Evolutionary conservation across 2,888 invertebrate genomes (phyloP).

Genomic region (Lepetodrilus schrolli): DNA sequence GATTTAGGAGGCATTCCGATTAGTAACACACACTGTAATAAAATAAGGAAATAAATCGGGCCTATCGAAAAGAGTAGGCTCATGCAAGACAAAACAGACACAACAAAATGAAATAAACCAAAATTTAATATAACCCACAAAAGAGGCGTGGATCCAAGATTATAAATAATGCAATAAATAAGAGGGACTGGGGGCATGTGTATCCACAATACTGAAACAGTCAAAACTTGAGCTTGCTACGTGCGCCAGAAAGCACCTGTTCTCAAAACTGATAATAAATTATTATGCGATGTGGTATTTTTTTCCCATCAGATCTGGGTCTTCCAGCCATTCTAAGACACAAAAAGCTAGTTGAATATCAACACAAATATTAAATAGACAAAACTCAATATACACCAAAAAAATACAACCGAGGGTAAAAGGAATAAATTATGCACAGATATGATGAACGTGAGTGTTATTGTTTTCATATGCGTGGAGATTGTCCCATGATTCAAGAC

Average conservation of each 20-base stretch:
- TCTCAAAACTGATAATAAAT: slow-evolving; percentile 23
- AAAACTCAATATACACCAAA: slow-evolving; percentile 38
- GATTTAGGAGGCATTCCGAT: not conserved
- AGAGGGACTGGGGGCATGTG: slow-evolving; percentile 27
- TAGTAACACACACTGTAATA: slow-evolving; percentile 9
- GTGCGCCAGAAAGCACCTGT: slow-evolving; percentile 30
- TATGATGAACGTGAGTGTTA: slow-evolving; percentile 32
- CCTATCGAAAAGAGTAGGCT: slow-evolving; percentile 17
- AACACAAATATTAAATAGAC: slow-evolving; percentile 30
- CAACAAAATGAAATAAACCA: slow-evolving; percentile 39
- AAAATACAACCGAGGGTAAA: slow-evolving; percentile 26
- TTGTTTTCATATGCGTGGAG: slow-evolving; percentile 28
- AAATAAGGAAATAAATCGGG: slow-evolving; percentile 22
- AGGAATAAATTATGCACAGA: slow-evolving; percentile 38
- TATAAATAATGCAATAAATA: slow-evolving; percentile 34
- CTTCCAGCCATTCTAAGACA: slow-evolving; percentile 22
- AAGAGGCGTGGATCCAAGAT: slow-evolving; percentile 30
- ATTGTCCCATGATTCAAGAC: slow-evolving; percentile 19
- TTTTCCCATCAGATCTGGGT: slow-evolving; percentile 19
- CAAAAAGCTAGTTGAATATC: slow-evolving; percentile 29
- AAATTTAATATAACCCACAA: slow-evolving; percentile 44
- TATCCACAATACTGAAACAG: slow-evolving; percentile 27
- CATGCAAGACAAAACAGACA: slow-evolving; percentile 35
- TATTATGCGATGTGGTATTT: slow-evolving; percentile 28
- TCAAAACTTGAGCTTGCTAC: slow-evolving; percentile 31